phyloP scores from a whole-genome alignment of 2,113 vertebrate genomes.

The Hemibagrus wyckioides region DNA sequence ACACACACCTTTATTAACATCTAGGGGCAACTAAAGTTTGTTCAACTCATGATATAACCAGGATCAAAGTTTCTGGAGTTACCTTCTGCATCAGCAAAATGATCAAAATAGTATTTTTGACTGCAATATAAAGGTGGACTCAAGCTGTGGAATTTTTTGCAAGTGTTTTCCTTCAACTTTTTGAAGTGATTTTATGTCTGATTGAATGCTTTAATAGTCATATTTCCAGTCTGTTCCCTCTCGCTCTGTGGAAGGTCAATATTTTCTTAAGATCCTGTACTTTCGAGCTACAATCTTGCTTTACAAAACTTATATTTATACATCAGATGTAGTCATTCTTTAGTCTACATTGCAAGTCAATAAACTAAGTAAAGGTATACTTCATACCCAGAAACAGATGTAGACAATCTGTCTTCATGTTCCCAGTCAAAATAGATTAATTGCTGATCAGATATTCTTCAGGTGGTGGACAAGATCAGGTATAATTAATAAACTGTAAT shows the following conservation, averaged over 20 bases:
- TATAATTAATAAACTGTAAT: neutral
- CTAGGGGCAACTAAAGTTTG: neutral
- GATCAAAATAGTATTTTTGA: neutral
- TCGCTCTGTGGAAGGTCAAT: neutral
- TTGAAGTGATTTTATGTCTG: neutral
- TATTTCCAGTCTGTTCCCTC: neutral
- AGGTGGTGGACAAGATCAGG: neutral
- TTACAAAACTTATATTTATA: neutral
- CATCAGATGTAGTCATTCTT: neutral
- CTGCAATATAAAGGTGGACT: neutral
- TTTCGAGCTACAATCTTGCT: neutral
- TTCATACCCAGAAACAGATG: neutral
- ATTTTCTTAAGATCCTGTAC: neutral
- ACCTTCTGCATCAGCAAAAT: neutral
- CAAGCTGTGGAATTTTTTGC: neutral
- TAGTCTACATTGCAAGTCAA: neutral
- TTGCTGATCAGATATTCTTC: neutral
- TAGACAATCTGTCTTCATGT: neutral
- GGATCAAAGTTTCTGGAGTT: neutral
- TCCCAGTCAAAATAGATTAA: neutral
- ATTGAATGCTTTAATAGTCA: too few species aligned
- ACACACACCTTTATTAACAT: neutral
- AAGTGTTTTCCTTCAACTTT: neutral
- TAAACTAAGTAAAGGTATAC: neutral
- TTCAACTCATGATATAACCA: neutral